These are phyloP conservation scores for Echinometra lucunter DNA, from an alignment of 53 echinoderm and acorn worm species.

Conservation along the genomic window DNA sequence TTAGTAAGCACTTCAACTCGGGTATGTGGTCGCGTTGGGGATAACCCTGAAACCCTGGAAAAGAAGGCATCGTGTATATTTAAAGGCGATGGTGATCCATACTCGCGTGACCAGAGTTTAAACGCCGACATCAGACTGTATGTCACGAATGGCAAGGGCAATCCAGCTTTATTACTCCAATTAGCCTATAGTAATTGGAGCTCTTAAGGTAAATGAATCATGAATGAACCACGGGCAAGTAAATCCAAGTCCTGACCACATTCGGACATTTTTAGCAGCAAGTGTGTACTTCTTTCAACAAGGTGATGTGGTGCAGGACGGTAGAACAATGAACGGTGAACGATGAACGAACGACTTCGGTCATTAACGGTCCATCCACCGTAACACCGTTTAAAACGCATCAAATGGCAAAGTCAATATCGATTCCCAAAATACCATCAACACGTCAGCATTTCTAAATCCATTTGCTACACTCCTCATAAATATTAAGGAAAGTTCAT, in stretches of 20 bases:
- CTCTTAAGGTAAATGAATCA: constrained; percentile 23
- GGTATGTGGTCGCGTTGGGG: background rate
- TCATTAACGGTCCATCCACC: background rate
- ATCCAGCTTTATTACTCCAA: background rate
- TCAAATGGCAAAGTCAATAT: too few relatives aligned
- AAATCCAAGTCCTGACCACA: constrained; percentile 15
- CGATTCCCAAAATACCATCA: too few relatives aligned
- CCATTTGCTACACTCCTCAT: too few relatives aligned
- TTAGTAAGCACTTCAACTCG: background rate
- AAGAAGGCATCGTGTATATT: too few relatives aligned
- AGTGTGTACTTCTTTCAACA: background rate
- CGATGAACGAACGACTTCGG: background rate
- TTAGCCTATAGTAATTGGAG: background rate
- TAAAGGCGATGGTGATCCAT: background rate
- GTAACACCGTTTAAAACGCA: background rate
- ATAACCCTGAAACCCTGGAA: background rate
- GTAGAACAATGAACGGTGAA: background rate
- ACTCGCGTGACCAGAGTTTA: background rate
- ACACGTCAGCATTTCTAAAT: too few relatives aligned
- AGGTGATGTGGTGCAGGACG: background rate
- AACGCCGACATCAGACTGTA: background rate
- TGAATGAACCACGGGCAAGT: background rate
- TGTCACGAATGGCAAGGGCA: background rate
- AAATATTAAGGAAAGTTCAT: too few relatives aligned
- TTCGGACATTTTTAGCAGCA: background rate